Evolutionary conservation across 2,888 invertebrate species (phyloP).

Genomic region (Rhyacophila evoluta): DNA sequence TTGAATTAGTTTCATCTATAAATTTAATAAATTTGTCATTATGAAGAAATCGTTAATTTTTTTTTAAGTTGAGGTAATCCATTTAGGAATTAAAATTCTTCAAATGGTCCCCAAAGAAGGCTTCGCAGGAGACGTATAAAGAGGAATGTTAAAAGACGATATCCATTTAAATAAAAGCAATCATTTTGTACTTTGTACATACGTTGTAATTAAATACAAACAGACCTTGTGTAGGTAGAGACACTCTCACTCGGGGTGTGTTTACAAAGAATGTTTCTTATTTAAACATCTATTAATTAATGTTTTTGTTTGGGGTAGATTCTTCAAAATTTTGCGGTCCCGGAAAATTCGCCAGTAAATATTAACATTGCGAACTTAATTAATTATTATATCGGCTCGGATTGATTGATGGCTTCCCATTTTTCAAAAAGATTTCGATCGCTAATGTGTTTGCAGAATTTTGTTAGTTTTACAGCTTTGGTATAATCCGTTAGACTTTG

Average conservation of each 20-base stretch:
- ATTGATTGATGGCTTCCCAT: background rate
- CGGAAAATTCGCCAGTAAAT: background rate
- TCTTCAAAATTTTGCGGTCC: background rate
- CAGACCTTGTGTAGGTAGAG: background rate
- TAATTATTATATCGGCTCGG: background rate
- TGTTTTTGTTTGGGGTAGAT: background rate
- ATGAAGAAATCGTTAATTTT: too few species aligned
- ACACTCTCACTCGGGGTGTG: background rate
- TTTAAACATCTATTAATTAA: background rate
- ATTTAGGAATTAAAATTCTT: too few species aligned
- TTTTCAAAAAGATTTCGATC: background rate
- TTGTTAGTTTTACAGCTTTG: background rate
- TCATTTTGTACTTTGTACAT: background rate
- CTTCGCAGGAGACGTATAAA: background rate
- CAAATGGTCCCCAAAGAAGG: too few species aligned
- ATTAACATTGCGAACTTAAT: constrained; percentile 3
- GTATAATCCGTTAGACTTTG: too few species aligned
- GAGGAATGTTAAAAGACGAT: background rate
- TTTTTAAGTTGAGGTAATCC: too few species aligned
- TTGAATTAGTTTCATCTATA: too few species aligned
- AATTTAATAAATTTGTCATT: too few species aligned
- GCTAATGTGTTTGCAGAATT: background rate
- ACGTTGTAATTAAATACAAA: constrained; percentile 6
- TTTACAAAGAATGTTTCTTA: background rate
- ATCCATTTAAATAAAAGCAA: background rate